Conservation (phyloP, 2,888 invertebrate species). For the Poecilus cupreus region DNA sequence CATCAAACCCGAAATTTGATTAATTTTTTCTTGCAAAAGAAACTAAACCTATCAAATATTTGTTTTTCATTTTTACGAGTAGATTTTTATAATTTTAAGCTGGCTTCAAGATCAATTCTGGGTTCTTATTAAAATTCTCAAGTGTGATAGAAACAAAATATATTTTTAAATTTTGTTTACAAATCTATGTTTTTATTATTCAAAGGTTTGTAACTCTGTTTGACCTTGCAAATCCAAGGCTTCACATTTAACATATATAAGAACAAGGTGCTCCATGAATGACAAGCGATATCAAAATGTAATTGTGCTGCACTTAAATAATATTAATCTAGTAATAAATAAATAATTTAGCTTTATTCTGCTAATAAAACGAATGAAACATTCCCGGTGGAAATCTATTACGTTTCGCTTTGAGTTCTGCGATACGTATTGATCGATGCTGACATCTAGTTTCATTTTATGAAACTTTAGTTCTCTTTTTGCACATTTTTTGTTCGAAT, state of each 20-base stretch:
- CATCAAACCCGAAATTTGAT: too few species aligned
- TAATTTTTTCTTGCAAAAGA: too few species aligned
- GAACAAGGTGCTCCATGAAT: conserved; percentile 28
- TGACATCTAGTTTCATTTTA: conserved; percentile 39
- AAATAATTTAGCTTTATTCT: neutral
- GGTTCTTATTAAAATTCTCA: too few species aligned
- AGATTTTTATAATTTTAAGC: too few species aligned
- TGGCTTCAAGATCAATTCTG: too few species aligned
- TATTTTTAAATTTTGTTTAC: too few species aligned
- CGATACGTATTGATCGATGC: conserved; percentile 21
- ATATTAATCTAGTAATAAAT: neutral
- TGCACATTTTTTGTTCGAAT: conserved; percentile 17
- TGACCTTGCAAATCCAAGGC: conserved; percentile 31
- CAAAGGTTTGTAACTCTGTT: conserved; percentile 8
- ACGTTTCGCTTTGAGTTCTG: neutral
- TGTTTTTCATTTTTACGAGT: too few species aligned
- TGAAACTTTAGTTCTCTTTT: conserved; percentile 34
- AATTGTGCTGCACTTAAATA: neutral
- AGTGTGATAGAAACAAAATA: too few species aligned
- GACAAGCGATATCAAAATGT: neutral
- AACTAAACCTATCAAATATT: too few species aligned
- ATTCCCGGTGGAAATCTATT: neutral
- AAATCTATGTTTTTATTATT: neutral
- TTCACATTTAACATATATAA: neutral
- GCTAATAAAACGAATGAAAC: neutral